Percentiles rank a stretch among this genome's conserved stretches.
Conservation (phyloP, 2,113 vertebrate genomes). For the Thamnophis sirtalis region DNA sequence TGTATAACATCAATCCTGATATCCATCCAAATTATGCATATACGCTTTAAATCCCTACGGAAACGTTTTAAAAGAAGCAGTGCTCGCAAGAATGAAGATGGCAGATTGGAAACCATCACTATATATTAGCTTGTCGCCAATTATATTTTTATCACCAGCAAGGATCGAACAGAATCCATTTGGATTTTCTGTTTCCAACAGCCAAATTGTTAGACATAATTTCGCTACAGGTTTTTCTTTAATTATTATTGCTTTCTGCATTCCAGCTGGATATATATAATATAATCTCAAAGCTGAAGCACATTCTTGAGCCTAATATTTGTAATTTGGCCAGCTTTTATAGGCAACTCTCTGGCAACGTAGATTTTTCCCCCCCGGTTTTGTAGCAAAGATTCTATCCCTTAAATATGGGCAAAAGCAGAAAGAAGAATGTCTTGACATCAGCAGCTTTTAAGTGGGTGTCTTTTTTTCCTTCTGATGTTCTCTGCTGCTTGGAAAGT, state of each 20-base stretch:
- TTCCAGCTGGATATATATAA: constrained; percentile 6
- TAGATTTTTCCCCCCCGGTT: not conserved
- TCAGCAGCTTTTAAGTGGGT: constrained; percentile 44
- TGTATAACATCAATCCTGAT: constrained; percentile 70
- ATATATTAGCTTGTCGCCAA: not conserved
- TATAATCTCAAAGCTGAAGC: constrained; percentile 26
- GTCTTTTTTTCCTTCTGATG: constrained; percentile 47
- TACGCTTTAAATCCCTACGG: constrained; percentile 2
- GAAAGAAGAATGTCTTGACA: constrained; percentile 54
- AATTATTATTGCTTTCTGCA: constrained; percentile 20
- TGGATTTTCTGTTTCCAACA: not conserved
- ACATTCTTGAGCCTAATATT: not conserved
- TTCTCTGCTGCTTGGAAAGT: constrained; percentile 28
- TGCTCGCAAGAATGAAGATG: not conserved
- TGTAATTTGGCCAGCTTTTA: constrained; percentile 23
- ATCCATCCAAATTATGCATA: constrained; percentile 67
- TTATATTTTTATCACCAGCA: not conserved
- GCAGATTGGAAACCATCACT: not conserved
- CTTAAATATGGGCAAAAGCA: constrained; percentile 10
- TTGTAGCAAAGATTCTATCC: constrained; percentile 12
- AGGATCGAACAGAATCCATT: not conserved
- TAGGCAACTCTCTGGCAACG: constrained; percentile 29
- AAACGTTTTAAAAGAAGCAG: not conserved
- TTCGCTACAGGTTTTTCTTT: constrained; percentile 15
- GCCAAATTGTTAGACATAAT: not conserved